Conservation (phyloP, 2,113 vertebrate genomes). For the Catharus minimus region DNA sequence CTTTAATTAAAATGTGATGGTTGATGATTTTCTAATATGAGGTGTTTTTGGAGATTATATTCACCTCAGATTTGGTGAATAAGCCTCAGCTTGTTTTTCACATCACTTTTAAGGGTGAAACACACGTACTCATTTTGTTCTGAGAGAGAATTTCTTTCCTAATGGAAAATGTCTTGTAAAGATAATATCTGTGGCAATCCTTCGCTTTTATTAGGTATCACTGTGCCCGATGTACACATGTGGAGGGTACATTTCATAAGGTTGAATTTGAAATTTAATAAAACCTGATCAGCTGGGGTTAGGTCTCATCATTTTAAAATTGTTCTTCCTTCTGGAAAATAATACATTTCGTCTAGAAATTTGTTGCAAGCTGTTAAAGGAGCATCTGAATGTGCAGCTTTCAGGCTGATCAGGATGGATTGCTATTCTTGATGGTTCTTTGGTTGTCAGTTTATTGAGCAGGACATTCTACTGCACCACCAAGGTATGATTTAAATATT, state of each 20-base stretch:
- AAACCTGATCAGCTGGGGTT: not conserved
- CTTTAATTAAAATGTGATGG: not conserved
- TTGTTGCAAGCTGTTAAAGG: not conserved
- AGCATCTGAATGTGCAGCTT: not conserved
- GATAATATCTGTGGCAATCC: not conserved
- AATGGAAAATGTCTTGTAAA: constrained; percentile 11
- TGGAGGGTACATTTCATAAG: not conserved
- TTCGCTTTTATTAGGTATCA: not conserved
- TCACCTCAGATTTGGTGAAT: not conserved
- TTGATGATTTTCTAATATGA: not conserved
- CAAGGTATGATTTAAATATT: not conserved
- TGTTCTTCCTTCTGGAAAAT: not conserved
- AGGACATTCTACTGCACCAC: not conserved
- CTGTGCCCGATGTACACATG: not conserved
- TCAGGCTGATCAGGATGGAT: not conserved
- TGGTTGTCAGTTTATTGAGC: not conserved
- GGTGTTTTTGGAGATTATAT: not conserved
- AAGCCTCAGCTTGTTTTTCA: not conserved
- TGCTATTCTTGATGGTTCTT: not conserved
- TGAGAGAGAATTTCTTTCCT: not conserved
- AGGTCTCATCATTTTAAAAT: not conserved
- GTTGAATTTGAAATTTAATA: constrained; percentile 8
- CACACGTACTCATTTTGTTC: not conserved
- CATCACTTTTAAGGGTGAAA: not conserved
- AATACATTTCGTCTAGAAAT: not conserved